Evolutionary conservation across 2,888 invertebrate genomes (phyloP), one percentile per base, ranked within the genome.

Genomic region (Deilephila elpenor): DNA sequence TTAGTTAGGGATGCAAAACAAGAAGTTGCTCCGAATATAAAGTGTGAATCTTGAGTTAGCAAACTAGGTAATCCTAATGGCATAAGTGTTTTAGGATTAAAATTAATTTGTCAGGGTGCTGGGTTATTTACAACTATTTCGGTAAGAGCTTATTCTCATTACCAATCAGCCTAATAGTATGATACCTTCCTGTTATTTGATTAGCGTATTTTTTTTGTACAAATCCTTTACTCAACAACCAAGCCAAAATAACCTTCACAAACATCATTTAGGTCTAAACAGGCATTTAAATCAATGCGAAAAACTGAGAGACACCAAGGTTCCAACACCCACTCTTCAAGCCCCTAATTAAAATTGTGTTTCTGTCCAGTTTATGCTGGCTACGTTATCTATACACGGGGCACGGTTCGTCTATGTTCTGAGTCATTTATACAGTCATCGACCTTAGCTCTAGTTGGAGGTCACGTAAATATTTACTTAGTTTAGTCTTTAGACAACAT

Each of bases 221-320:
- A 25, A 25, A 25, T 1, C 0, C 25, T 25, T 25, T 25, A 25
- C 25, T 25, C 1, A 1, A 56, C 7, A n/a, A 56, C 37, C 37
- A 44, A 5, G 32, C 32, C 34, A 67, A 25, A 6, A 67, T 25
- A 44, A 67, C 67, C 67, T 67, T 25, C 19, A 8, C 11, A 5
- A 17, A 25, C 1, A 19, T 19, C 25, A 25, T 25, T 25, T 25
- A 25, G 5, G 1, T 67, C 25, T 51, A 51, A 44, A 67, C 17
- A 20, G 51, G 51, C 67, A 51, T 67, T 67, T 67, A 4, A 51
- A 67, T n/a, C 5, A n/a, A 67, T n/a, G 6, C 37, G 25, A 67
- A 62, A 37, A 67, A 51, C n/a, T 11, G 44, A 44, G 7, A 14
- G 44, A 51, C 20, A 67, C 20, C 67, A 51, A 67, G 51, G 67